These are phyloP conservation scores for Amblyjoppa proteus DNA, from an alignment of 2,888 invertebrate genomes.

Conservation along the genomic window DNA sequence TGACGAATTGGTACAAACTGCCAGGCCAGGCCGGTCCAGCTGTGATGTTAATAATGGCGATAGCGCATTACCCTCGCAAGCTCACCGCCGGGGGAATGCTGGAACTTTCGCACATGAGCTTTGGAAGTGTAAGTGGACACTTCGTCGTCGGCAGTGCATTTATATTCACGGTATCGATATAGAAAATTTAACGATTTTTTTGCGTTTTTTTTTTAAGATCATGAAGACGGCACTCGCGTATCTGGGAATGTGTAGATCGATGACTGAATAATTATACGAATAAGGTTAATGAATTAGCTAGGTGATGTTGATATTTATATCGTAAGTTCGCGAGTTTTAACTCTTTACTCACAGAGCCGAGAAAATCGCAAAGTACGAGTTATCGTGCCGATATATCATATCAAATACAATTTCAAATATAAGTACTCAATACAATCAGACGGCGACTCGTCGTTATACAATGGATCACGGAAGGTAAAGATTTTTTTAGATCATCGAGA, in stretches of 20 bases:
- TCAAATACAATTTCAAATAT: no score
- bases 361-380: no score
- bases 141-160: not conserved
- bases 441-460: no score
- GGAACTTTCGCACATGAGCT: constrained; percentile 59
- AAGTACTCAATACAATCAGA: no score
- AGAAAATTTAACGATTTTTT: not conserved
- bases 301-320: not conserved
- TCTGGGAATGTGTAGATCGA: constrained; percentile 70
- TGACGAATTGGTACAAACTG: constrained; percentile 66
- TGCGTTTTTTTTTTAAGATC: constrained; percentile 59
- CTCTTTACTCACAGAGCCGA: no score
- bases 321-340: no score
- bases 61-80: constrained; percentile 55
- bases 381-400: no score
- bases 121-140: constrained; percentile 51
- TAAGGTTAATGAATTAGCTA: not conserved
- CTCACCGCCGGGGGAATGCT: constrained; percentile 63
- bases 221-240: constrained; percentile 72
- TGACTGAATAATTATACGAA: constrained; percentile 41
- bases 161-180: not conserved
- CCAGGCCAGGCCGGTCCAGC: constrained; percentile 44
- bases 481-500: constrained; percentile 60
- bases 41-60: constrained; percentile 58
- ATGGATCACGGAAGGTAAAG: no score